Percentiles rank a stretch among this genome's conserved stretches.
Evolutionary conservation across 2,797 vertebrate genomes (phyloP).

Genomic region (Aeoliscus strigatus): DNA sequence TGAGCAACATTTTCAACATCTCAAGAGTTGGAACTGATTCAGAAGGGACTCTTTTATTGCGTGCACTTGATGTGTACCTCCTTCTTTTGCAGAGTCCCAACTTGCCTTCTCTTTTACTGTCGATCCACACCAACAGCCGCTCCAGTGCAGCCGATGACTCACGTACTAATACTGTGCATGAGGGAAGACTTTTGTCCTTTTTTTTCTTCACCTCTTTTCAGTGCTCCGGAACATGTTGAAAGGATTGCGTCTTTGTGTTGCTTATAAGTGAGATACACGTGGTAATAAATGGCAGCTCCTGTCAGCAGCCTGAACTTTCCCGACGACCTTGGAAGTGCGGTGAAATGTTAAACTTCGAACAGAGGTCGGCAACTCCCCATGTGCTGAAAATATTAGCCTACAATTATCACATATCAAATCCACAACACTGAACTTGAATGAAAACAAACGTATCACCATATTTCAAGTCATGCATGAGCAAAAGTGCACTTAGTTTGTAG

Average conservation of each 20-base stretch:
- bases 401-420: slow-evolving; percentile 37
- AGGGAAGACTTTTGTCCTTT: slow-evolving; percentile 44
- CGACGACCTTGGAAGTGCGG: slow-evolving; percentile 47
- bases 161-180: slow-evolving; percentile 39
- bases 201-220: slow-evolving; percentile 56
- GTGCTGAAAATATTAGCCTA: slow-evolving; percentile 43
- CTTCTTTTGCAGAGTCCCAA: neutral
- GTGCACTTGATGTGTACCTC: slow-evolving; percentile 5
- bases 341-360: slow-evolving; percentile 49
- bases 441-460: slow-evolving; percentile 39
- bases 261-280: slow-evolving; percentile 43
- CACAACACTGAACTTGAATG: slow-evolving; percentile 29
- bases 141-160: slow-evolving; percentile 24
- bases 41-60: neutral
- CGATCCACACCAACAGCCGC: slow-evolving; percentile 1
- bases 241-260: slow-evolving; percentile 55
- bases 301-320: slow-evolving; percentile 64
- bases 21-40: neutral
- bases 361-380: slow-evolving; percentile 34
- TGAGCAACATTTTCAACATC: too few relatives aligned
- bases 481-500: slow-evolving; percentile 8
- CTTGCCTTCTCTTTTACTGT: neutral
- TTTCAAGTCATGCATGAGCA: slow-evolving; percentile 26
- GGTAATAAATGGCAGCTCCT: slow-evolving; percentile 65
- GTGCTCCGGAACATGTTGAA: slow-evolving; percentile 55